These are phyloP conservation scores for Poecile montanus DNA, from an alignment of 2,797 vertebrate species.

Conservation along the genomic window DNA sequence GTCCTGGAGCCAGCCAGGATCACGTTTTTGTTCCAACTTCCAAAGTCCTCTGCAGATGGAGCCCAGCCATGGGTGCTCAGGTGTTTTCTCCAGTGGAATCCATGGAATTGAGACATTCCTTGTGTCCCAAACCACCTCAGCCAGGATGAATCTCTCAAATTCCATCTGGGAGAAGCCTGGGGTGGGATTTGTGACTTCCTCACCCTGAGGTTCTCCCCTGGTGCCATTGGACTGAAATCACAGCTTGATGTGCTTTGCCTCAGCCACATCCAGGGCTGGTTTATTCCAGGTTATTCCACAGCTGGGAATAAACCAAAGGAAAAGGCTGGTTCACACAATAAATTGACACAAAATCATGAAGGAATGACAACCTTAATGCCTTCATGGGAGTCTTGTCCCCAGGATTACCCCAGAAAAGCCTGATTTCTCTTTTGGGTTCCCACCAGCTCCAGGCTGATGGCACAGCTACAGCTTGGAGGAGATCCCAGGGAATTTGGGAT, in stretches of 20 bases:
- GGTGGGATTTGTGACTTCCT: background rate
- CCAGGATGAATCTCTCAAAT: background rate
- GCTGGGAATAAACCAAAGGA: background rate
- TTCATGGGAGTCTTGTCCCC: background rate
- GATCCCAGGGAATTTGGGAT: background rate
- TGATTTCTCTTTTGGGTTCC: background rate
- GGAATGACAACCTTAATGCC: too few species aligned
- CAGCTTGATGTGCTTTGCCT: background rate
- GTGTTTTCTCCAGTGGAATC: background rate
- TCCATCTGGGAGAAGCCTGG: background rate
- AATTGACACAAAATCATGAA: fast-evolving
- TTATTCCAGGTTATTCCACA: background rate
- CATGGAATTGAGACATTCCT: background rate
- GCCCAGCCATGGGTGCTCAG: fast-evolving
- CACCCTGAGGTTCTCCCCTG: background rate
- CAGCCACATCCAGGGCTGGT: fast-evolving
- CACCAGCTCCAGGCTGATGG: background rate
- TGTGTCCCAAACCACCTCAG: fast-evolving
- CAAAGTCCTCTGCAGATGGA: background rate
- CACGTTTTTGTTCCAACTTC: background rate
- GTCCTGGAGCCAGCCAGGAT: background rate
- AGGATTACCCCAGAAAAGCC: background rate
- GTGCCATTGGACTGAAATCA: fast-evolving
- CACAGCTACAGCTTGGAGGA: background rate
- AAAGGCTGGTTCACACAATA: background rate